Conservation (phyloP, 2,888 invertebrate genomes). For the Hemistola chrysoprasaria region DNA sequence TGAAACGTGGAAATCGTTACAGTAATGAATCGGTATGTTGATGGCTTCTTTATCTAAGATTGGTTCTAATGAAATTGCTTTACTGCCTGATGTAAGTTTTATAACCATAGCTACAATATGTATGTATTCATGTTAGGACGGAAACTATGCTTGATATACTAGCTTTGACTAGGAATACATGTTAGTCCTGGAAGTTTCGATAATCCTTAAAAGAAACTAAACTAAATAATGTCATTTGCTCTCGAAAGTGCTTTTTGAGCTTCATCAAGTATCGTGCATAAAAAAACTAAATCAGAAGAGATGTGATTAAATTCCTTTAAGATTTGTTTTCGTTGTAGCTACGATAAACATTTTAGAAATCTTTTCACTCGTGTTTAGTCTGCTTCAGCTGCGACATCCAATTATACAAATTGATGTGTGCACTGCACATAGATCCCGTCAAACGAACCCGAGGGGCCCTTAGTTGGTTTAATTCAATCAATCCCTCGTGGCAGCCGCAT, state of each 20-base stretch:
- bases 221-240: too few relatives aligned
- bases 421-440: slow-evolving; percentile 65
- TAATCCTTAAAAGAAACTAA: too few relatives aligned
- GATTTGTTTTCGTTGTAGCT: background rate
- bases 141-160: too few relatives aligned
- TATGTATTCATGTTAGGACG: too few relatives aligned
- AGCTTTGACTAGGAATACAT: too few relatives aligned
- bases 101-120: too few relatives aligned
- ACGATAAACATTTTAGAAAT: too few relatives aligned
- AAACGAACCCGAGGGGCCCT: slow-evolving; percentile 58
- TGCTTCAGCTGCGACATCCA: slow-evolving; percentile 42
- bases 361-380: slow-evolving; percentile 5
- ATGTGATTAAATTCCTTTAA: too few relatives aligned
- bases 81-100: slow-evolving; percentile 25
- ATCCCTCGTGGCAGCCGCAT: slow-evolving; percentile 38
- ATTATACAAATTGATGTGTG: slow-evolving; percentile 78
- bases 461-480: slow-evolving; percentile 71
- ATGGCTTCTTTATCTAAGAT: slow-evolving; percentile 31
- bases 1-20: slow-evolving; percentile 58
- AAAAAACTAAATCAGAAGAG: too few relatives aligned
- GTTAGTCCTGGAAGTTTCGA: too few relatives aligned
- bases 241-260: too few relatives aligned
- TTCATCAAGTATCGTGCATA: too few relatives aligned
- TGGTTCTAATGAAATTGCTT: slow-evolving; percentile 32
- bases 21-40: slow-evolving; percentile 34